Conservation (phyloP, 1,140 invertebrate species). For the Palaemon carinicauda region DNA sequence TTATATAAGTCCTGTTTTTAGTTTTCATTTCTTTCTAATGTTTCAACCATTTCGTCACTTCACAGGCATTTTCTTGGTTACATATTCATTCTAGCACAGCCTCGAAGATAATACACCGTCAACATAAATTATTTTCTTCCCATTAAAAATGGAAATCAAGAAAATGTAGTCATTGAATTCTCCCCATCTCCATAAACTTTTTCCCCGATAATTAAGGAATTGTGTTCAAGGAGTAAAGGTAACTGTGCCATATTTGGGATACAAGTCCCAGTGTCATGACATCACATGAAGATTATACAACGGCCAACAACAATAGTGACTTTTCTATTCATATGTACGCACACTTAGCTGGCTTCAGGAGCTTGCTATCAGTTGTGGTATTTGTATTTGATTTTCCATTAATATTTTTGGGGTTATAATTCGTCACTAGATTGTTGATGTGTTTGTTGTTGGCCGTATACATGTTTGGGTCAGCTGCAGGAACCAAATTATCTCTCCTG, state of each 20-base stretch:
- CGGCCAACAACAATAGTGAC: slow-evolving; percentile 47
- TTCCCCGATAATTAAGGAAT: too few species aligned
- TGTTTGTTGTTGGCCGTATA: slow-evolving; percentile 60
- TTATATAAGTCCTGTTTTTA: neutral
- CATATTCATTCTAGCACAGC: too few species aligned
- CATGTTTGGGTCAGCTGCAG: slow-evolving; percentile 59
- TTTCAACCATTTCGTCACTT: too few species aligned
- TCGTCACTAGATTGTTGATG: slow-evolving; percentile 59
- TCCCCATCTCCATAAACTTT: too few species aligned
- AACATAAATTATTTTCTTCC: too few species aligned
- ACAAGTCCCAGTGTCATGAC: neutral
- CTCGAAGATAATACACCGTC: too few species aligned
- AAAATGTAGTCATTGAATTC: too few species aligned
- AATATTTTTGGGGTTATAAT: slow-evolving; percentile 59
- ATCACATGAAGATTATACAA: neutral
- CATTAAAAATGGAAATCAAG: too few species aligned
- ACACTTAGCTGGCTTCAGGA: slow-evolving; percentile 59
- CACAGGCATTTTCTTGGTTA: too few species aligned
- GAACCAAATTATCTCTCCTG: slow-evolving; percentile 58
- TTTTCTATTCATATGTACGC: slow-evolving; percentile 55
- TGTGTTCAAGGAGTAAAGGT: neutral
- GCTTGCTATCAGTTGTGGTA: slow-evolving; percentile 56
- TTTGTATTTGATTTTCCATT: slow-evolving; percentile 59
- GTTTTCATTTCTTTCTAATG: neutral
- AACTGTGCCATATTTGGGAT: too few species aligned